Evolutionary conservation across 2,113 vertebrate species (phyloP), one percentile per base, ranked within the genome.

Genomic region (Glareola pratincola): DNA sequence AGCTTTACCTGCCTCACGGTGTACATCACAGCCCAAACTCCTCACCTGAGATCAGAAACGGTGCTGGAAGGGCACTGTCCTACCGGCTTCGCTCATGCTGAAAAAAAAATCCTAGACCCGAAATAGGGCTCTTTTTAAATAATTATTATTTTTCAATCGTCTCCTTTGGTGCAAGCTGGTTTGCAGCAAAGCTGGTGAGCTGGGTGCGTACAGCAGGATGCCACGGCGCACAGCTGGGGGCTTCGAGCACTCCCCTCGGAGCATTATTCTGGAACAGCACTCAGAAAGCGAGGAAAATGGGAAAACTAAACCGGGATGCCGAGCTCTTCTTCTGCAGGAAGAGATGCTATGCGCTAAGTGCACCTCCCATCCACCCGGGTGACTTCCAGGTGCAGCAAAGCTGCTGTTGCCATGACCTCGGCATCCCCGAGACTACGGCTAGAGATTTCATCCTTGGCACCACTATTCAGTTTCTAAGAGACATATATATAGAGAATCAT

Each of bases 1-100:
- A 8, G 66, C 56, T 72, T 73, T 79, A 95, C 96, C 94, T 97
- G 69, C 48, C 60, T 96, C 66, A 10, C 32, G 11, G 2, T 1
- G 45, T 26, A 9, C 73, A 21, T 19, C 66, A 1, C 45, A 50
- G 54, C 62, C 62, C 48, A 8, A 37, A 6, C 16, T 2, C 53
- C 26, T 32, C 68, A 53, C 77, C 64, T 62, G 69, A 12, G 48
- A 14, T 3, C 3, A 6, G 63, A 36, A 66, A 11, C 0, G 0
- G 20, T 8, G 4, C 18, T 74, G 36, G 80, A 60, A 85, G 63
- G 72, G 21, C 74, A 23, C 41, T 21, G 21, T 50, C 23, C 39
- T 27, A 23, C 23, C 1, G 1, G 12, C 34, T 85, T 72, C 43
- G 8, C 23, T 73, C 19, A 27, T 20, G 27, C 39, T 48, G 74